These are phyloP conservation scores for Panagrolaimus sp. DNA, from an alignment of 1,140 invertebrate genomes.

Conservation along the genomic window DNA sequence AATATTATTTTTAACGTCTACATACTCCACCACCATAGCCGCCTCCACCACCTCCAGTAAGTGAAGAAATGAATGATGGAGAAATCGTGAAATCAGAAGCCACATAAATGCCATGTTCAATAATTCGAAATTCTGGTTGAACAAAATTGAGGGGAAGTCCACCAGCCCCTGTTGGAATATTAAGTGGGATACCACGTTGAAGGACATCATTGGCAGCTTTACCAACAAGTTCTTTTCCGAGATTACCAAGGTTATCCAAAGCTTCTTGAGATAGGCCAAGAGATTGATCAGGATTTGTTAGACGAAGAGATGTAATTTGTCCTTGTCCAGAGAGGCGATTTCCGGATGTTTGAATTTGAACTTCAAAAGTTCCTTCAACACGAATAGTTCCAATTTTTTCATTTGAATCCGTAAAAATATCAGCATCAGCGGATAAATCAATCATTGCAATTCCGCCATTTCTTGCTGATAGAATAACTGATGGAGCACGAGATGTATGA, in stretches of 20 bases:
- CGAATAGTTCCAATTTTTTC: conserved; percentile 43
- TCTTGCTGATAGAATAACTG: conserved; percentile 36
- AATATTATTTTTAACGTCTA: not conserved
- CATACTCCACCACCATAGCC: not conserved
- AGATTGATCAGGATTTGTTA: conserved; percentile 40
- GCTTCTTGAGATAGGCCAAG: conserved; percentile 56
- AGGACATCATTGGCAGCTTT: conserved; percentile 50
- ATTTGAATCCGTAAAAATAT: conserved; percentile 56
- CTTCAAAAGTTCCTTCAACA: conserved; percentile 40
- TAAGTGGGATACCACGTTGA: conserved; percentile 45
- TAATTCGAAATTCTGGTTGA: conserved; percentile 43
- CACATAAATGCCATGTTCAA: conserved; percentile 54
- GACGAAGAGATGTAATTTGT: conserved; percentile 46
- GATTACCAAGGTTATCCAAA: conserved; percentile 53
- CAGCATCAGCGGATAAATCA: conserved; percentile 51
- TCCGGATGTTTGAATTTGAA: conserved; percentile 17
- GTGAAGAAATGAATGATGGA: conserved; percentile 18
- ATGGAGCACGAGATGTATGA: conserved; percentile 48
- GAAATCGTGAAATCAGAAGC: conserved; percentile 51
- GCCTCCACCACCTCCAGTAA: conserved; percentile 25
- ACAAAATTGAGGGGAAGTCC: conserved; percentile 51
- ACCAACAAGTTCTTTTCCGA: conserved; percentile 54
- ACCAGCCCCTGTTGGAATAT: conserved; percentile 33
- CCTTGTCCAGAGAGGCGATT: conserved; percentile 30
- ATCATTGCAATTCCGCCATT: conserved; percentile 50